These are phyloP conservation scores for Lasioglossum baleicum DNA, from an alignment of 1,140 invertebrate species.

Conservation along the genomic window DNA sequence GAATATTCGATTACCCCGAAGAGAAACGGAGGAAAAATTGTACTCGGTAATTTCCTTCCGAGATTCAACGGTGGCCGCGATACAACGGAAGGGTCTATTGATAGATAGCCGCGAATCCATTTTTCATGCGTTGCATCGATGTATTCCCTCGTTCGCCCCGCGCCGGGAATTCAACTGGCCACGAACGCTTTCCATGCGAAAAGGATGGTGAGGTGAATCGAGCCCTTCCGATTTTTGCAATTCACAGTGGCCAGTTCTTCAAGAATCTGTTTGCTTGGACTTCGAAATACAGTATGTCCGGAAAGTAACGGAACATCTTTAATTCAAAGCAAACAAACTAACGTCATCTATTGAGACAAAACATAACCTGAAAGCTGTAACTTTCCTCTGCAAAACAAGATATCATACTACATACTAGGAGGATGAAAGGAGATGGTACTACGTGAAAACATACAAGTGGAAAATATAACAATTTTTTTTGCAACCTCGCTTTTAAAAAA, in stretches of 20 bases:
- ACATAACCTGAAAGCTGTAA: too few species aligned
- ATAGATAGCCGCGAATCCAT: constrained; percentile 45
- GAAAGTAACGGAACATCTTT: too few species aligned
- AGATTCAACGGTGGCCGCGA: constrained; percentile 58
- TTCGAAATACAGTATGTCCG: constrained; percentile 2
- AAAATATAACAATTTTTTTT: too few species aligned
- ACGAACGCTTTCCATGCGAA: constrained; percentile 33
- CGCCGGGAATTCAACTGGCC: constrained; percentile 47
- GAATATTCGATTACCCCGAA: constrained; percentile 36
- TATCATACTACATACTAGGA: too few species aligned
- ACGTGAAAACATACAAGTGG: too few species aligned
- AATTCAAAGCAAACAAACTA: too few species aligned
- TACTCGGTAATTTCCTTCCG: constrained; percentile 62
- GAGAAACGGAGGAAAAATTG: constrained; percentile 45
- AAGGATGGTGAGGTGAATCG: background rate
- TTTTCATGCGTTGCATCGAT: constrained; percentile 44
- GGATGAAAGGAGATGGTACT: too few species aligned
- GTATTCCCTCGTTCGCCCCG: constrained; percentile 18
- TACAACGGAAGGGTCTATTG: constrained; percentile 32
- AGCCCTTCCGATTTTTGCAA: constrained; percentile 24
- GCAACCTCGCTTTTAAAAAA: too few species aligned
- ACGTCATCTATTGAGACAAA: too few species aligned
- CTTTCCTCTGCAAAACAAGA: too few species aligned
- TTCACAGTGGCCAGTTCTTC: constrained; percentile 29
- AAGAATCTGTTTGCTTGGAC: constrained; percentile 37